Percentiles rank a stretch among this genome's conserved stretches.
Conservation (phyloP, 2,797 vertebrate genomes). For the Triplophysa yarkandensis region DNA sequence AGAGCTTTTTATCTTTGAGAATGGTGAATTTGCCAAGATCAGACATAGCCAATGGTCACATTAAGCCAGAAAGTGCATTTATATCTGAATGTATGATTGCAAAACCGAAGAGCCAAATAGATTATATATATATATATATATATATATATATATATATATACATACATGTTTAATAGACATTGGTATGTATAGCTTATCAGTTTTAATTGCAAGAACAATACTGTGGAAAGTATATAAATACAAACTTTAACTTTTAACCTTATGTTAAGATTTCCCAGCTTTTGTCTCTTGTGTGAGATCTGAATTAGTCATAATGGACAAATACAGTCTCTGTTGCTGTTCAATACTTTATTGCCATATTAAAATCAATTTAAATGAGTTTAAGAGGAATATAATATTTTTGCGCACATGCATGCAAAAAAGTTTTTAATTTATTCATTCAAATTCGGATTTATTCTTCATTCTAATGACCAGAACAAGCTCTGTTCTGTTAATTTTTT, state of each 20-base stretch:
- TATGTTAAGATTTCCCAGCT: too few species aligned
- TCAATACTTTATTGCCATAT: neutral
- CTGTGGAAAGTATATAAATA: neutral
- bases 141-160: slow-evolving; percentile 12
- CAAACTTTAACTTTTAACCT: too few species aligned
- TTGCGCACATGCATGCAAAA: too few species aligned
- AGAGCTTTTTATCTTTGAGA: slow-evolving; percentile 56
- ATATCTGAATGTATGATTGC: slow-evolving; percentile 35
- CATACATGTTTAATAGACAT: neutral
- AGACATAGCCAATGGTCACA: slow-evolving; percentile 45
- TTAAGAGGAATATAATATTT: too few species aligned
- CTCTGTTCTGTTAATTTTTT: neutral
- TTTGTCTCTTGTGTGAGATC: too few species aligned
- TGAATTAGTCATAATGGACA: too few species aligned
- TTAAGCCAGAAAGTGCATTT: slow-evolving; percentile 44
- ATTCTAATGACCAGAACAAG: neutral
- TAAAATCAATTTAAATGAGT: neutral
- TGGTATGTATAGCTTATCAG: neutral
- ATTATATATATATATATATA: slow-evolving; percentile 8
- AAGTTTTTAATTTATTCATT: neutral
- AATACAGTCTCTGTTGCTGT: too few species aligned
- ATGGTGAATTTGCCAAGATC: slow-evolving; percentile 53
- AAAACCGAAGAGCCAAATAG: slow-evolving; percentile 6
- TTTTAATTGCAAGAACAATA: slow-evolving; percentile 5
- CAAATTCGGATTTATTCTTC: neutral